A percentile compares a stretch with the other conserved stretches of the same genome.
These are phyloP conservation scores for Octodonta nipae DNA, from an alignment of 2,888 invertebrate species.

Conservation along the genomic window DNA sequence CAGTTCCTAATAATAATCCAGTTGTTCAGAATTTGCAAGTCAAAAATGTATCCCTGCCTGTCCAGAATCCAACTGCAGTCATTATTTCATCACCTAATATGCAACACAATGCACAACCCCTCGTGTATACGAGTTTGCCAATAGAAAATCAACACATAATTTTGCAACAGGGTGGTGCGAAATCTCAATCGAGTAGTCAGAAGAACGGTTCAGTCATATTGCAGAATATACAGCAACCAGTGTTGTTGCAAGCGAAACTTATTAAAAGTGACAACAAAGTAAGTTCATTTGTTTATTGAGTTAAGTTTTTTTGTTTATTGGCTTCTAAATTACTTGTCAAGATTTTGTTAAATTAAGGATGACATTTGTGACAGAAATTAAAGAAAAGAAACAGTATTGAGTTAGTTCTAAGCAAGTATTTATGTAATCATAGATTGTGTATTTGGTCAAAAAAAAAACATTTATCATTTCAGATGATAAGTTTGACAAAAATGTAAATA, in stretches of 20 bases:
- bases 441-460: too few species aligned
- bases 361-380: neutral
- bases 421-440: too few species aligned
- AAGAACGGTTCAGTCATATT: constrained; percentile 27
- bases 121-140: constrained; percentile 28
- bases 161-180: constrained; percentile 13
- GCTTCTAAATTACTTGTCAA: too few species aligned
- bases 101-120: constrained; percentile 23
- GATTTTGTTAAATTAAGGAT: neutral
- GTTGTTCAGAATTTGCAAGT: constrained; percentile 15
- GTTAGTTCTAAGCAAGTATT: too few species aligned
- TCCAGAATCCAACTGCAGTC: constrained; percentile 22
- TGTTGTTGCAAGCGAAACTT: constrained; percentile 53
- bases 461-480: too few species aligned
- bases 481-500: too few species aligned
- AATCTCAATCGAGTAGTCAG: constrained; percentile 8
- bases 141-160: constrained; percentile 22
- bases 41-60: constrained; percentile 16
- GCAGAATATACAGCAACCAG: constrained; percentile 36
- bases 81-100: constrained; percentile 23
- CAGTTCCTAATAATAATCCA: constrained; percentile 11
- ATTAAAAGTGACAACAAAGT: constrained; percentile 34
- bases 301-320: too few species aligned
- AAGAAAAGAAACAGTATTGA: too few species aligned
- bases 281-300: too few species aligned